Evolutionary conservation across 2,113 vertebrate genomes (phyloP).

Genomic region (Terrapene triunguis): DNA sequence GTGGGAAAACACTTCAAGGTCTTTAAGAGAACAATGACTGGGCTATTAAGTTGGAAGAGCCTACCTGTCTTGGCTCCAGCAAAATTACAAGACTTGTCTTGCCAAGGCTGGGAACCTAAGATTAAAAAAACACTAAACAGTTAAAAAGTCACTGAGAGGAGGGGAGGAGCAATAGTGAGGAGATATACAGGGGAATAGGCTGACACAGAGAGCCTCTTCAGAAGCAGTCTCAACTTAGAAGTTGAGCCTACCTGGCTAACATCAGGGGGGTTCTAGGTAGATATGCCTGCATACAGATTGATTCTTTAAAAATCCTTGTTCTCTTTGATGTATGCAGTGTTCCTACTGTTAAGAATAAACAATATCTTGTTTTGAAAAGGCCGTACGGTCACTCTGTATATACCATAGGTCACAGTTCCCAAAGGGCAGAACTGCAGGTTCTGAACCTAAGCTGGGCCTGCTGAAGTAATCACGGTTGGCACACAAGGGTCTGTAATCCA

Average conservation of each 20-base stretch:
- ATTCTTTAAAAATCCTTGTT: not conserved
- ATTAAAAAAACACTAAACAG: not conserved
- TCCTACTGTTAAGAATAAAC: not conserved
- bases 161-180: not conserved
- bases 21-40: not conserved
- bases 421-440: not conserved
- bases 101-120: not conserved
- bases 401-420: not conserved
- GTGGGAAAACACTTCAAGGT: not conserved
- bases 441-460: not conserved
- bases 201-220: not conserved
- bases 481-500: not conserved
- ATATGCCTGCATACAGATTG: not conserved
- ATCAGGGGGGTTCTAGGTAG: not conserved
- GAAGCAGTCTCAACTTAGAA: not conserved
- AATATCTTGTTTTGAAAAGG: not conserved
- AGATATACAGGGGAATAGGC: not conserved
- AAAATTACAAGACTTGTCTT: not conserved
- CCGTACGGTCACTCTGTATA: not conserved
- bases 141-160: not conserved
- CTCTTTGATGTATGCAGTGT: fast-evolving
- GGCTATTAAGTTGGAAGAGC: not conserved
- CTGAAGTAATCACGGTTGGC: not conserved
- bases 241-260: not conserved
- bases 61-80: not conserved